Conservation (phyloP, 2,888 invertebrate genomes). For the Cynaeus angustus region DNA sequence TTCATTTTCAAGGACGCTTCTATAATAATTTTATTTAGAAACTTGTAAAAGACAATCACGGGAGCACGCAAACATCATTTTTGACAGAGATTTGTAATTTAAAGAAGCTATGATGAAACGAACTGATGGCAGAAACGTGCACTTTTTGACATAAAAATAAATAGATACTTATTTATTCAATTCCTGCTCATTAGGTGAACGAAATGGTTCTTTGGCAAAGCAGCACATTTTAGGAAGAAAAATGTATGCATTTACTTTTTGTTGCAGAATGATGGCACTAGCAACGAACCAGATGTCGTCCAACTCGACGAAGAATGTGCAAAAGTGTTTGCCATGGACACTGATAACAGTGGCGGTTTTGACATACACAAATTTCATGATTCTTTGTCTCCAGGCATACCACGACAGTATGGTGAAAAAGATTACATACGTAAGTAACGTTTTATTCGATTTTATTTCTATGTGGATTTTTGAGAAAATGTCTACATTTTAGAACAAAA, state of each 20-base stretch:
- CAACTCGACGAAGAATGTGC: conserved; percentile 92
- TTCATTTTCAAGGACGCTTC: conserved; percentile 1
- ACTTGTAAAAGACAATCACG: no score
- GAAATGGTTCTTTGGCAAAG: no score
- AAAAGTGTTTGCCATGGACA: conserved; percentile 85
- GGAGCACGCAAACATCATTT: no score
- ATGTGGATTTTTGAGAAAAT: not conserved
- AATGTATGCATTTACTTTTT: conserved; percentile 8
- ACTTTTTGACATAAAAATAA: no score
- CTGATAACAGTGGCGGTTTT: conserved; percentile 74
- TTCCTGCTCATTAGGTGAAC: no score
- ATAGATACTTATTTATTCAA: no score
- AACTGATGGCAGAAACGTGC: no score
- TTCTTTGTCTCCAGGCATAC: conserved; percentile 61
- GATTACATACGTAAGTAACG: conserved; percentile 69
- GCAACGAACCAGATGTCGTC: conserved; percentile 74
- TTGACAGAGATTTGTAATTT: no score
- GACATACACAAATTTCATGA: conserved; percentile 73
- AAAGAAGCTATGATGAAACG: no score
- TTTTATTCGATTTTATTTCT: not conserved
- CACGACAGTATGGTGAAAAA: conserved; percentile 70
- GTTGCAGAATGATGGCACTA: conserved; percentile 68
- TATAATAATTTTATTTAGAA: not conserved
- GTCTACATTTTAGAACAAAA: no score
- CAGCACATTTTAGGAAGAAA: no score